Evolutionary conservation across 2,888 invertebrate genomes (phyloP).

Genomic region (Danaus chrysippus): DNA sequence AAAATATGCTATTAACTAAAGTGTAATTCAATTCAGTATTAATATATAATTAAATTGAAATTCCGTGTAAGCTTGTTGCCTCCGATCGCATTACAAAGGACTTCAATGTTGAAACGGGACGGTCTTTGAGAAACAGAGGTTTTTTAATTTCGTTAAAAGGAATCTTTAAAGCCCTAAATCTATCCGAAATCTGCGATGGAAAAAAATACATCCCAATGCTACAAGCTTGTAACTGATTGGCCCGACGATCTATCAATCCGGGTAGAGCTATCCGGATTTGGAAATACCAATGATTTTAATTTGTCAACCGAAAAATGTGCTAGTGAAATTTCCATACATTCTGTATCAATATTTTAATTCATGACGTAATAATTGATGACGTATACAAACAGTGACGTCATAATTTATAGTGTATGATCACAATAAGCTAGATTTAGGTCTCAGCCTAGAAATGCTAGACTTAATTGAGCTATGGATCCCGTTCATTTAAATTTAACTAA

Average conservation of each 20-base stretch:
- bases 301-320: no score
- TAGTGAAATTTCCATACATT: no score
- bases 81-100: not conserved
- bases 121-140: not conserved
- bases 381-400: not conserved
- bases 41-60: no score
- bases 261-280: not conserved
- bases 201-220: not conserved
- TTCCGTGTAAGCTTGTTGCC: no score
- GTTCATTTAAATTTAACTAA: constrained; percentile 31
- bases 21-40: no score
- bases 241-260: not conserved
- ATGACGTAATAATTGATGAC: not conserved
- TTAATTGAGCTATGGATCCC: constrained; percentile 31
- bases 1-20: no score
- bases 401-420: constrained; percentile 17
- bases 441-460: constrained; percentile 20
- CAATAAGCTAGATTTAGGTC: constrained; percentile 29
- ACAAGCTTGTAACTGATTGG: constrained; percentile 7
- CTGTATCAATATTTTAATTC: not conserved
- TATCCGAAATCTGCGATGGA: constrained; percentile 6
- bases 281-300: constrained; percentile 4
- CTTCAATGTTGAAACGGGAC: not conserved
- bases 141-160: constrained; percentile 7
- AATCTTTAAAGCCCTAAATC: constrained; percentile 7